Evolutionary conservation across 1,140 invertebrate species (phyloP).

Genomic region (Sinella curviseta): DNA sequence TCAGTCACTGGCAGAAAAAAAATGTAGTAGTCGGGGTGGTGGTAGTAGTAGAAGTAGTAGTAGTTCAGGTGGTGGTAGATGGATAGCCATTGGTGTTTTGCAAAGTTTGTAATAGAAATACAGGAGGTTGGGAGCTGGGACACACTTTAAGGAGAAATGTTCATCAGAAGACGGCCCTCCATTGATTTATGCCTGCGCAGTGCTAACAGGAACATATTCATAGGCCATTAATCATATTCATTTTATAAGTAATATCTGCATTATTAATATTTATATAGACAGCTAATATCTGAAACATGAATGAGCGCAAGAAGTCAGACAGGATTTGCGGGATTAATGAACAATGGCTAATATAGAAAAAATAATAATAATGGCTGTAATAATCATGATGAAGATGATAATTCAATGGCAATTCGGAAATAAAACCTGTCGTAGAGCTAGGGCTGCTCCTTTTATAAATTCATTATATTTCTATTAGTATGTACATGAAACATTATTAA

Average conservation of each 20-base stretch:
- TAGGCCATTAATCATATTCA: conserved; percentile 8
- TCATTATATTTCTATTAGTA: too few relatives aligned
- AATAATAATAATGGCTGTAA: not conserved
- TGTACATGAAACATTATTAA: too few relatives aligned
- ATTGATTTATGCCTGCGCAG: not conserved
- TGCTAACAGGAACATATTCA: conserved; percentile 10
- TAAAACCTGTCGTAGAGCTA: not conserved
- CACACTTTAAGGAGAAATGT: not conserved
- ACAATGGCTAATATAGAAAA: not conserved
- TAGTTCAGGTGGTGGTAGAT: too few relatives aligned
- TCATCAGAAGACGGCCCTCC: not conserved
- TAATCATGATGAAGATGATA: not conserved
- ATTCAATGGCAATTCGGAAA: not conserved
- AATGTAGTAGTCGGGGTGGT: too few relatives aligned
- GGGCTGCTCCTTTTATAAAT: too few relatives aligned
- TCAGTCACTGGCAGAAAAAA: too few relatives aligned
- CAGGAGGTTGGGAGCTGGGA: not conserved
- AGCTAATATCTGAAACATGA: not conserved
- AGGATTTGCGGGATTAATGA: not conserved
- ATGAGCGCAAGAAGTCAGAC: not conserved
- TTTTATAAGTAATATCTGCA: not conserved
- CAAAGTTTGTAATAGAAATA: too few relatives aligned
- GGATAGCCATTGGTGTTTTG: too few relatives aligned
- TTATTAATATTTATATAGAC: not conserved
- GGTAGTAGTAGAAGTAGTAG: too few relatives aligned